A percentile compares a stretch with the other conserved stretches of the same genome.
Conservation (phyloP, 2,888 invertebrate species). For the Drymonia ruficornis region DNA sequence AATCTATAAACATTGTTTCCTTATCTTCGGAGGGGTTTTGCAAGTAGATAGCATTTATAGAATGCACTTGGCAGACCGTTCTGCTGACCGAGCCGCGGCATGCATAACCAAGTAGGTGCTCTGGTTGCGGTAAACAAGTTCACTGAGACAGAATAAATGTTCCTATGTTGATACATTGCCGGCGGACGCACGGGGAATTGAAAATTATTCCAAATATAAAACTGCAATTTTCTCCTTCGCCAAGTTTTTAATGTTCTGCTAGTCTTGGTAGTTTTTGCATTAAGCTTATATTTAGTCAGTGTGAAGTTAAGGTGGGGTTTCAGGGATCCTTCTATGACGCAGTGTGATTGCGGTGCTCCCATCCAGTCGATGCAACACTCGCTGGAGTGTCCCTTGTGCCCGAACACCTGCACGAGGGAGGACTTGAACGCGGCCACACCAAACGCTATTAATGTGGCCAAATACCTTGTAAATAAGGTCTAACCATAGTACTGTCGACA, state of each 20-base stretch:
- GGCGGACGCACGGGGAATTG: slow-evolving; percentile 38
- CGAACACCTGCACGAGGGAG: no score
- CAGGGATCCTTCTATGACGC: no score
- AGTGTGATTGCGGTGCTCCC: no score
- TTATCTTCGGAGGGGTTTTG: slow-evolving; percentile 29
- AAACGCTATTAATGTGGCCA: no score
- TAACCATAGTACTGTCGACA: no score
- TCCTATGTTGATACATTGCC: slow-evolving; percentile 45
- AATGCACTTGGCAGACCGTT: slow-evolving; percentile 63
- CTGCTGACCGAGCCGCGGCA: slow-evolving; percentile 60
- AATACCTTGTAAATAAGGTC: no score
- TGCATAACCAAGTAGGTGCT: slow-evolving; percentile 62
- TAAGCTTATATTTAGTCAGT: no score
- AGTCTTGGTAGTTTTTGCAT: no score
- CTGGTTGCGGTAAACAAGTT: slow-evolving; percentile 55
- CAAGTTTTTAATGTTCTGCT: background rate
- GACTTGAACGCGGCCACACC: no score
- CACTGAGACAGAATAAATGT: slow-evolving; percentile 67
- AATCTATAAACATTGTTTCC: background rate
- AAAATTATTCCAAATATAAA: slow-evolving; percentile 36
- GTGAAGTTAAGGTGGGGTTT: no score
- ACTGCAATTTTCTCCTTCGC: slow-evolving; percentile 31
- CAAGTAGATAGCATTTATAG: slow-evolving; percentile 56
- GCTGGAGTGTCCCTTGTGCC: no score
- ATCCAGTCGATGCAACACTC: no score